A percentile compares a stretch with the other conserved stretches of the same genome.
Conservation (phyloP, 1,140 invertebrate species). For the Ectropis grisescens region DNA sequence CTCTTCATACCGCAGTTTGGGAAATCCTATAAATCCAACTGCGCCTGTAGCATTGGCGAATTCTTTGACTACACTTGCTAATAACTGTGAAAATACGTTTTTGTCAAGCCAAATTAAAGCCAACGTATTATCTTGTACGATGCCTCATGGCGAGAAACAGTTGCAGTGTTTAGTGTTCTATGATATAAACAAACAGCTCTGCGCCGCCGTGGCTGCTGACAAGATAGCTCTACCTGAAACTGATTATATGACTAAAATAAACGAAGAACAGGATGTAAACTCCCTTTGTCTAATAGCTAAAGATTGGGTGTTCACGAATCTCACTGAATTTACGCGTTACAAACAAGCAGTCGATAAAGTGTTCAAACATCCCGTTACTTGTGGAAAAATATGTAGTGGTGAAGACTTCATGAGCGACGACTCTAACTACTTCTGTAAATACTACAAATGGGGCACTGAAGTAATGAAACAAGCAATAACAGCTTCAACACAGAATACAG, state of each 20-base stretch:
- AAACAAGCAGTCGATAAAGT: constrained; percentile 14
- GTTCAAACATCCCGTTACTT: constrained; percentile 21
- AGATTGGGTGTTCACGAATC: constrained; percentile 29
- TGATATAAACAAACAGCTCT: constrained; percentile 46
- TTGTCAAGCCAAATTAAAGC: constrained; percentile 23
- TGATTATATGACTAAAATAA: constrained; percentile 22
- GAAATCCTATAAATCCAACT: constrained; percentile 15
- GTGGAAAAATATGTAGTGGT: constrained; percentile 28
- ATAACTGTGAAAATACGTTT: constrained; percentile 33
- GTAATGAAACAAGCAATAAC: constrained; percentile 15
- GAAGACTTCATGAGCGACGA: constrained; percentile 27
- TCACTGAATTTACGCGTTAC: constrained; percentile 17
- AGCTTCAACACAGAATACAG: background rate
- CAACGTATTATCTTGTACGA: constrained; percentile 26
- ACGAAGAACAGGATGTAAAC: constrained; percentile 19
- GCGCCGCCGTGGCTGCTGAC: constrained; percentile 14
- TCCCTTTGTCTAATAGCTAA: constrained; percentile 25
- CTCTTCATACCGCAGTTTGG: constrained; percentile 29
- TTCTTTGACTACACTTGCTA: constrained; percentile 23
- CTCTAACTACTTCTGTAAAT: constrained; percentile 47
- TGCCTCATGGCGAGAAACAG: constrained; percentile 15
- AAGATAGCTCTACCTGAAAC: constrained; percentile 19
- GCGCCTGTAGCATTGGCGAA: constrained; percentile 10
- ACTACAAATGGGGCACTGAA: constrained; percentile 42
- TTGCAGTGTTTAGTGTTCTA: constrained; percentile 48